phyloP scores from a whole-genome alignment of 2,888 invertebrate genomes.

The Habroteleia sp. region DNA sequence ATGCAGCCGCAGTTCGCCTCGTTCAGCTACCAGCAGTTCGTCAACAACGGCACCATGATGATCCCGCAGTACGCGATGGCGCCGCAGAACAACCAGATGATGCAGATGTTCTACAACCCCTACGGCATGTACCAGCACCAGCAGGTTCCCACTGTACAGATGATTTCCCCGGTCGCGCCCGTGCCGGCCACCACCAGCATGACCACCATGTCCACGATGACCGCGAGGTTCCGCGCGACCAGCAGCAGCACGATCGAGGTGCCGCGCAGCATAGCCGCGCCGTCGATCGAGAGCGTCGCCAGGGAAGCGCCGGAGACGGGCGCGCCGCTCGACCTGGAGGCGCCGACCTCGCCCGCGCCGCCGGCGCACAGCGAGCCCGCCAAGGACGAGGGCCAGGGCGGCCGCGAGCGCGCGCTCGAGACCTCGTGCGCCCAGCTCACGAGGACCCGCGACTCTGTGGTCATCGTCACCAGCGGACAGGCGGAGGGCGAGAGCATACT shows the following conservation, averaged over 20 bases:
- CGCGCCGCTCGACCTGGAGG: conserved; percentile 72
- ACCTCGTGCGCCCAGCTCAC: too few species aligned
- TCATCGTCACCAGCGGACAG: conserved; percentile 69
- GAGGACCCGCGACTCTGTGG: conserved; percentile 43
- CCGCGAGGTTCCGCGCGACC: conserved; percentile 62
- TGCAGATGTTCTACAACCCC: conserved; percentile 82
- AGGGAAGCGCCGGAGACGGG: conserved; percentile 69
- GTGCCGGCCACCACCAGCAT: conserved; percentile 75
- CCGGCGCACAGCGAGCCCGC: not conserved
- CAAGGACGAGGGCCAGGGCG: too few species aligned
- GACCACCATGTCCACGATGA: conserved; percentile 68
- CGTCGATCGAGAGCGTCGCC: conserved; percentile 67
- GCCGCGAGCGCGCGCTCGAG: too few species aligned
- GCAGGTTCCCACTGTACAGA: conserved; percentile 81
- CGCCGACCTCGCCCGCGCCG: conserved; percentile 37
- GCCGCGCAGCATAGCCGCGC: conserved; percentile 14
- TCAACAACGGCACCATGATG: conserved; percentile 83
- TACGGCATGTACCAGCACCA: conserved; percentile 83
- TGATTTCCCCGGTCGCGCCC: conserved; percentile 82
- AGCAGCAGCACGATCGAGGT: conserved; percentile 58
- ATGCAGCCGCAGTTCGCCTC: conserved; percentile 80
- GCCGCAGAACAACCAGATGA: conserved; percentile 82
- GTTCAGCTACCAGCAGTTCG: conserved; percentile 83
- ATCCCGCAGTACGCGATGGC: conserved; percentile 83
- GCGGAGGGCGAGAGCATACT: conserved; percentile 74